Evolutionary conservation across 2,888 invertebrate genomes (phyloP).

Genomic region (Melangyna quadrimaculata): DNA sequence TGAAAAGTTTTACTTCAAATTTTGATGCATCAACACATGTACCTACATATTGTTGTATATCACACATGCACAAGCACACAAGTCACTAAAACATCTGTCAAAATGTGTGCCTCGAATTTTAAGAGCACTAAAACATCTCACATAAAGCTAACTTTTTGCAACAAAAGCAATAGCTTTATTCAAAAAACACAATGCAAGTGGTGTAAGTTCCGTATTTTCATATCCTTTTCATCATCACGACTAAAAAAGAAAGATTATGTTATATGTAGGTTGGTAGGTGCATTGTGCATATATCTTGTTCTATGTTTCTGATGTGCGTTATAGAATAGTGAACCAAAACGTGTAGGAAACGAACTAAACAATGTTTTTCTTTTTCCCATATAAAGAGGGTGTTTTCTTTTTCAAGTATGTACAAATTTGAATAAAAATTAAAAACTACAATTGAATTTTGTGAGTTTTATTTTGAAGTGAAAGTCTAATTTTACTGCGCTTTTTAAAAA

Average conservation of each 20-base stretch:
- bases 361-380: background rate
- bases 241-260: background rate
- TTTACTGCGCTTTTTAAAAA: no score
- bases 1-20: slow-evolving; percentile 21
- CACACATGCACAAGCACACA: background rate
- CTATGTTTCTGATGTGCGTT: background rate
- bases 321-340: background rate
- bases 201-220: slow-evolving; percentile 2
- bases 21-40: slow-evolving; percentile 2
- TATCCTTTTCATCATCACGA: slow-evolving; percentile 3
- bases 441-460: no score
- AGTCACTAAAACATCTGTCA: background rate
- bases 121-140: slow-evolving; percentile 13
- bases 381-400: background rate
- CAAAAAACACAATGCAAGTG: slow-evolving; percentile 14
- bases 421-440: no score
- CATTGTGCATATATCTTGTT: no score
- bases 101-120: slow-evolving; percentile 11
- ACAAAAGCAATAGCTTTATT: slow-evolving; percentile 25
- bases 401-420: no score
- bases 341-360: background rate
- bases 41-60: background rate
- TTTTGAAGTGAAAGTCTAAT: no score
- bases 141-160: slow-evolving; percentile 12
- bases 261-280: no score